These are phyloP conservation scores for Poicephalus meyeri DNA, from an alignment of 2,113 vertebrate genomes.

Conservation along the genomic window DNA sequence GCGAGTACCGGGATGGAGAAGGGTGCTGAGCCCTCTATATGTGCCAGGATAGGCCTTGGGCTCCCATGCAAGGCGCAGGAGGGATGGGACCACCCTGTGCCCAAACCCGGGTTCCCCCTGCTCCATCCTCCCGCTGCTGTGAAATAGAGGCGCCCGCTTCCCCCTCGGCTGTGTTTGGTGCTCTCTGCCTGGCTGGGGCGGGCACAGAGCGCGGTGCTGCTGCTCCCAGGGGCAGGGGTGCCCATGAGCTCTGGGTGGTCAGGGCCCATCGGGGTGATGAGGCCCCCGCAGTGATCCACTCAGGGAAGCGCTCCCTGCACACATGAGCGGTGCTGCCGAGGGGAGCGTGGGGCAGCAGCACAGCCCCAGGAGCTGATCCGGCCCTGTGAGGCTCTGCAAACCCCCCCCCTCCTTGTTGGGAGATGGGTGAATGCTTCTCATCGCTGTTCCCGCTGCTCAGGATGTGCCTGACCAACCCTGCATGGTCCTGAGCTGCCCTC, in stretches of 20 bases:
- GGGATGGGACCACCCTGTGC: not conserved
- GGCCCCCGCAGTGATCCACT: not conserved
- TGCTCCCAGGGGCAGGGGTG: not conserved
- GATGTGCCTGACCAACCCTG: not conserved
- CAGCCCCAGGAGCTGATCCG: not conserved
- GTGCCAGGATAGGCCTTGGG: not conserved
- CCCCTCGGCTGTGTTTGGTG: accelerated
- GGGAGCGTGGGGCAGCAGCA: not conserved
- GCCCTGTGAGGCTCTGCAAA: not conserved
- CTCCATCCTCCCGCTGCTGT: not conserved
- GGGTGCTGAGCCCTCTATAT: accelerated
- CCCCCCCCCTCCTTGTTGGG: not conserved
- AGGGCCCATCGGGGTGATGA: too few species aligned
- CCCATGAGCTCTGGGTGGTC: accelerated
- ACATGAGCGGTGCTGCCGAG: accelerated
- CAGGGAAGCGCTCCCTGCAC: not conserved
- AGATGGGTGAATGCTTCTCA: too few species aligned
- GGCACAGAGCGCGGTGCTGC: not conserved
- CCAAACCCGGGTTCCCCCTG: not conserved
- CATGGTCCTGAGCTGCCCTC: not conserved
- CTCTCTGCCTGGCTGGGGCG: not conserved
- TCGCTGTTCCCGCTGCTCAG: accelerated
- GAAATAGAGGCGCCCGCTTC: accelerated
- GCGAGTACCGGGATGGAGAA: not conserved
- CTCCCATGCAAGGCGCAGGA: accelerated